Conservation (phyloP, 2,888 invertebrate species). For the Volucella inanis region DNA sequence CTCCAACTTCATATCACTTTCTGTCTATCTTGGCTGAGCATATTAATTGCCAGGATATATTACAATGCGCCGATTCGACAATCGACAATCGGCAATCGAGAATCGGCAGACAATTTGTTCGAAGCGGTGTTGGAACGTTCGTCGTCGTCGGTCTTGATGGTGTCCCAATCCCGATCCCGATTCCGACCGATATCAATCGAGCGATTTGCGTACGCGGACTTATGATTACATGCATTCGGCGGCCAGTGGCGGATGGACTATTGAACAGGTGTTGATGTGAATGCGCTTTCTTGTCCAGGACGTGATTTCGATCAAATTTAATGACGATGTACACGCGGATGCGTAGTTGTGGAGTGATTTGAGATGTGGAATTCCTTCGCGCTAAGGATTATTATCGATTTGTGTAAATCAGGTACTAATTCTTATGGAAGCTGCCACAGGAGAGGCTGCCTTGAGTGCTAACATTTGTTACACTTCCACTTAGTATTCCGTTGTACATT, state of each 20-base stretch:
- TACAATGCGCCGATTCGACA: constrained; percentile 69
- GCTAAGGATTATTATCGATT: constrained; percentile 72
- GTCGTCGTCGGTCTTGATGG: constrained; percentile 3
- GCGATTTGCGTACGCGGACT: constrained; percentile 71
- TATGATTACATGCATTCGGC: constrained; percentile 55
- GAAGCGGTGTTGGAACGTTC: constrained; percentile 32
- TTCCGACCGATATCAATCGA: constrained; percentile 62
- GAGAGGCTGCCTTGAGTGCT: constrained; percentile 5
- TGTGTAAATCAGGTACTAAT: constrained; percentile 76
- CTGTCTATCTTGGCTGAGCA: constrained; percentile 67
- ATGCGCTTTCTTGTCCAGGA: constrained; percentile 76
- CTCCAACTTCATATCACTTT: constrained; percentile 46
- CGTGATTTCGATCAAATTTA: constrained; percentile 81
- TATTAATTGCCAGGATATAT: constrained; percentile 74
- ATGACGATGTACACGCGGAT: constrained; percentile 72
- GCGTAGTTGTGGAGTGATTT: constrained; percentile 47
- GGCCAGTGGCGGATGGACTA: constrained; percentile 24
- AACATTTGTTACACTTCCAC: constrained; percentile 66
- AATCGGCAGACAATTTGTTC: constrained; percentile 66
- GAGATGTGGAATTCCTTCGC: constrained; percentile 45
- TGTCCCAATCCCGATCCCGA: constrained; percentile 7
- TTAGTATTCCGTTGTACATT: constrained; percentile 17
- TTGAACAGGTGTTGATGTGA: constrained; percentile 71
- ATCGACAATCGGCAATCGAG: constrained; percentile 3
- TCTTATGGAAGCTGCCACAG: constrained; percentile 55